Percentiles rank a stretch among this genome's conserved stretches.
These are phyloP conservation scores for Antheraea yamamai DNA, from an alignment of 2,888 invertebrate genomes.

Conservation along the genomic window DNA sequence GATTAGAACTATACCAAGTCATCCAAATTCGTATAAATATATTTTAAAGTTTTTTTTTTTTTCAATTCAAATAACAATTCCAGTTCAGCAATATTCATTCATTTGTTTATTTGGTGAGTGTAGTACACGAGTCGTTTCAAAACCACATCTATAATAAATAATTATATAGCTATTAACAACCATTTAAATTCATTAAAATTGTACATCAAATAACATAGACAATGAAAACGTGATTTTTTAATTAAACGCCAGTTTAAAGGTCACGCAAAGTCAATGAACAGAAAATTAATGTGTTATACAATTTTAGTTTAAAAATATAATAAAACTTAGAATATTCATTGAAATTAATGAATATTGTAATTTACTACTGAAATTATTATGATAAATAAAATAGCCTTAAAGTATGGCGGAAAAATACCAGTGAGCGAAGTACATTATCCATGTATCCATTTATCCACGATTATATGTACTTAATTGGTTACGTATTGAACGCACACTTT, in stretches of 20 bases:
- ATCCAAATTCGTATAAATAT: no score
- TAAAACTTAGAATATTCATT: neutral
- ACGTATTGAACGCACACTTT: neutral
- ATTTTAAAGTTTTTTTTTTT: no score
- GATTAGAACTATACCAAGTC: neutral
- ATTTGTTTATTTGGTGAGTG: neutral
- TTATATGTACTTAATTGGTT: neutral
- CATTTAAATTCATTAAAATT: conserved; percentile 9
- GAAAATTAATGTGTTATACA: neutral
- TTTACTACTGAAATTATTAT: neutral
- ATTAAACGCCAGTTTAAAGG: conserved; percentile 12
- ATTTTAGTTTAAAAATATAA: conserved; percentile 1
- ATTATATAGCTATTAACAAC: neutral
- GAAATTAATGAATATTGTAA: neutral
- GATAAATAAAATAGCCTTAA: neutral
- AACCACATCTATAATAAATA: neutral
- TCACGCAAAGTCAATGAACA: conserved; percentile 2
- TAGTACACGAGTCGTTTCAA: neutral
- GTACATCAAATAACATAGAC: conserved; percentile 1
- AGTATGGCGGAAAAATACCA: neutral
- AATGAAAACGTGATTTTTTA: conserved; percentile 7
- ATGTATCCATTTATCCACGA: neutral
- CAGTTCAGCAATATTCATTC: neutral
- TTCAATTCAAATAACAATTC: neutral
- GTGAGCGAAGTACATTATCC: neutral